Percentiles rank a stretch among this genome's conserved stretches.
Conservation (phyloP, 2,888 invertebrate species). For the Tetramorium bicarinatum region DNA sequence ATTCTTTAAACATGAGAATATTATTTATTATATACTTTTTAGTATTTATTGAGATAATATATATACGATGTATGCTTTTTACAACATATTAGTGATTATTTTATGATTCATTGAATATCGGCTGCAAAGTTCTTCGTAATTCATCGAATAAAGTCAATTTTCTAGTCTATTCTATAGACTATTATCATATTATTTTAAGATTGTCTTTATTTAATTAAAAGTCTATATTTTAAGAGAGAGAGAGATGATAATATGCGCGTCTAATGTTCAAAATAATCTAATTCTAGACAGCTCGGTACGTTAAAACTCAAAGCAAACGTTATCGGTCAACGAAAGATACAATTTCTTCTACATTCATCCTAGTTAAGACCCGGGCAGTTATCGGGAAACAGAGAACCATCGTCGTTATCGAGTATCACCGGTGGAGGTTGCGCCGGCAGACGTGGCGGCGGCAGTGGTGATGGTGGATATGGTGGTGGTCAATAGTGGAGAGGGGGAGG, state of each 20-base stretch:
- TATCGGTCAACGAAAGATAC: conserved; percentile 29
- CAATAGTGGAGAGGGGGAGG: conserved; percentile 2
- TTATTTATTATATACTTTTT: conserved; percentile 1
- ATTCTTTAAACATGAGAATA: not conserved
- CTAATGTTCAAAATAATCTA: not conserved
- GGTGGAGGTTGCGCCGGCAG: conserved; percentile 49
- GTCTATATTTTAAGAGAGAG: no score
- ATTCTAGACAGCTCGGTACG: not conserved
- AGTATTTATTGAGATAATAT: not conserved
- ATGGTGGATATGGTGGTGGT: conserved; percentile 8
- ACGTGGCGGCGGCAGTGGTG: conserved; percentile 52
- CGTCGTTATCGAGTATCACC: conserved; percentile 52
- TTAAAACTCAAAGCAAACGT: not conserved
- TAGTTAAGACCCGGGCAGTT: conserved; percentile 25
- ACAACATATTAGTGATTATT: not conserved
- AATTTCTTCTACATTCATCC: conserved; percentile 28
- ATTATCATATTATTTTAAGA: not conserved
- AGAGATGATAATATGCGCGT: not conserved
- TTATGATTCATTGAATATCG: not conserved
- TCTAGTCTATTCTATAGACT: not conserved
- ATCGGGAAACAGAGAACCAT: conserved; percentile 43
- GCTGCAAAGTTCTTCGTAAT: not conserved
- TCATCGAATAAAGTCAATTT: not conserved
- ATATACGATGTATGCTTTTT: not conserved
- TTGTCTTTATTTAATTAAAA: no score